These are phyloP conservation scores for Bombus superbus DNA, from an alignment of 1,140 invertebrate genomes.

Conservation along the genomic window DNA sequence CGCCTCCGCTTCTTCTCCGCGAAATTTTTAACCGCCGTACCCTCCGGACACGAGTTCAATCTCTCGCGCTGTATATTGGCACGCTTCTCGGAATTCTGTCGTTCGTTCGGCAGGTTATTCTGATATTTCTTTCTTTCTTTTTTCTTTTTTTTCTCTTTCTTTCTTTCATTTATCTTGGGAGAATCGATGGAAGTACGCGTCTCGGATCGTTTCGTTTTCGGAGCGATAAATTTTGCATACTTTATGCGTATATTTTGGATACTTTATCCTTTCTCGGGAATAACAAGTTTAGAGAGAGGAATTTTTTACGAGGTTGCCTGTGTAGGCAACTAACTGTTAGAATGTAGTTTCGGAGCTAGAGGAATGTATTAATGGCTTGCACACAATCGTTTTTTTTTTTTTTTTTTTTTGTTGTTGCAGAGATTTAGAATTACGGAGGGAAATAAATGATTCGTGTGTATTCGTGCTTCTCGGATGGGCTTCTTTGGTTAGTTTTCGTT, in stretches of 20 bases:
- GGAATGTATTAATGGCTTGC: background rate
- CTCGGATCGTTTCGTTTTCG: background rate
- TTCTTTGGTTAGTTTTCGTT: background rate
- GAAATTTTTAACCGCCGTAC: conserved; percentile 9
- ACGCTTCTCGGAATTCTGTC: background rate
- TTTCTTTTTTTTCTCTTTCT: background rate
- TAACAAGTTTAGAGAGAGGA: background rate
- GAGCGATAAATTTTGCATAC: background rate
- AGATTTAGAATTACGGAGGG: too few species aligned
- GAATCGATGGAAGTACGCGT: background rate
- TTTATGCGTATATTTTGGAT: background rate
- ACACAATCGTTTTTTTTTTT: too few species aligned
- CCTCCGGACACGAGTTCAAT: background rate
- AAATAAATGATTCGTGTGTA: too few species aligned
- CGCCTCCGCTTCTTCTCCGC: background rate
- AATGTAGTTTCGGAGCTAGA: background rate
- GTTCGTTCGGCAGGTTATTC: background rate
- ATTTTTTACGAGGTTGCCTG: background rate
- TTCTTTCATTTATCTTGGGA: background rate
- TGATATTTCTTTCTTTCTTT: background rate
- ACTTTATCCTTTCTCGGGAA: background rate
- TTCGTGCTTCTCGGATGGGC: too few species aligned
- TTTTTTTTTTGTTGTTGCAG: too few species aligned
- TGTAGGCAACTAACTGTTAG: background rate
- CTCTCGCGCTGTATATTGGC: background rate